These are phyloP conservation scores for Limnephilus rhombicus DNA, from an alignment of 2,888 invertebrate species.

Conservation along the genomic window DNA sequence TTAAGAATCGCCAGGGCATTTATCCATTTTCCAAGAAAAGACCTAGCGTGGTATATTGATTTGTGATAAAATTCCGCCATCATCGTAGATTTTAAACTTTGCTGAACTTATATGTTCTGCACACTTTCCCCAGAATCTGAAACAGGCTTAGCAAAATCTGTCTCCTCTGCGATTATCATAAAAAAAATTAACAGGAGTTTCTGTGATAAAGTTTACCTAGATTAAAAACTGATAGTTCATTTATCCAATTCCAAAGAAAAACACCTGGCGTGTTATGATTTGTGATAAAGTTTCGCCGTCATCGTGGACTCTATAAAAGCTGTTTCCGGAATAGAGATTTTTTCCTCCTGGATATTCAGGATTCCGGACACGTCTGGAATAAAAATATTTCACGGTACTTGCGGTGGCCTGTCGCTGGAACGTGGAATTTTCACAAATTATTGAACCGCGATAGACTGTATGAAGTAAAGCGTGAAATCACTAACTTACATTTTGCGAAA, in stretches of 20 bases:
- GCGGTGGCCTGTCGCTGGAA: background rate
- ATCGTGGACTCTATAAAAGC: slow-evolving; percentile 11
- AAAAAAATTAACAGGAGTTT: background rate
- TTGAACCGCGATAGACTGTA: slow-evolving; percentile 12
- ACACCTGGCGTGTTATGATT: slow-evolving; percentile 6
- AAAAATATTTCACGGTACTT: slow-evolving; percentile 50
- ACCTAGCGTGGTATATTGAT: too few relatives aligned
- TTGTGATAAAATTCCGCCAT: too few relatives aligned
- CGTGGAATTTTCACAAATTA: slow-evolving; percentile 49
- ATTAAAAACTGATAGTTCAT: background rate
- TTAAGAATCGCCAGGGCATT: too few relatives aligned
- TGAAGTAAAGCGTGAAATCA: slow-evolving; percentile 5
- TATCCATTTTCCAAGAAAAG: too few relatives aligned
- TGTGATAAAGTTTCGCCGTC: background rate
- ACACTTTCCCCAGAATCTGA: too few relatives aligned
- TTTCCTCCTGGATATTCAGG: background rate
- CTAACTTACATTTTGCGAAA: background rate
- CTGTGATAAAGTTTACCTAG: background rate
- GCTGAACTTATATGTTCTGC: too few relatives aligned
- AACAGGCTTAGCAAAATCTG: too few relatives aligned
- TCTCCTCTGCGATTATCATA: too few relatives aligned
- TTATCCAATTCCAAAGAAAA: background rate
- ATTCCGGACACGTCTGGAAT: slow-evolving; percentile 49
- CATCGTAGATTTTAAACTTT: too few relatives aligned
- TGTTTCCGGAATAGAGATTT: background rate